These are phyloP conservation scores for Osmoderma eremita DNA, from an alignment of 2,888 invertebrate species.

Conservation along the genomic window DNA sequence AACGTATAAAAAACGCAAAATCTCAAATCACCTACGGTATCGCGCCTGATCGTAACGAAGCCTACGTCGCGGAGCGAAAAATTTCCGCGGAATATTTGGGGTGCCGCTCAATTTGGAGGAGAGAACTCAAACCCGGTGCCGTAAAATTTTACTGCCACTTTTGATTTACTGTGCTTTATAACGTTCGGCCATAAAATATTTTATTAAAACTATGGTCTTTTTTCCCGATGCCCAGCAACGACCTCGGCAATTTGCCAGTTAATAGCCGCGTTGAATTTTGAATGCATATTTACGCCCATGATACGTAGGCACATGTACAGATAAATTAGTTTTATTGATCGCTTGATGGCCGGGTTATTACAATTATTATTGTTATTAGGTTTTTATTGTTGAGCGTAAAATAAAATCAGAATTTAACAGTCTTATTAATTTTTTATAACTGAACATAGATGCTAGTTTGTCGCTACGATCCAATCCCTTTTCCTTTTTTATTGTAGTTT, in stretches of 20 bases:
- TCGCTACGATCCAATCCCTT: not conserved
- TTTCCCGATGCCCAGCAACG: constrained; percentile 3
- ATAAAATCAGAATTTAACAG: not conserved
- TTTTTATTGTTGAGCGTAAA: not conserved
- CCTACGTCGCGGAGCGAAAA: too few species aligned
- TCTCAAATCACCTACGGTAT: too few species aligned
- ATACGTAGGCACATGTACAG: not conserved
- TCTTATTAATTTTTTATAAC: constrained; percentile 5
- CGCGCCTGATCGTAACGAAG: too few species aligned
- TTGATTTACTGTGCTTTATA: constrained; percentile 14
- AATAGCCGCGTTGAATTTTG: not conserved
- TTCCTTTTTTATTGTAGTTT: too few species aligned
- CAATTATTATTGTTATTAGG: constrained; percentile 4
- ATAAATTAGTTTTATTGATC: constrained; percentile 11
- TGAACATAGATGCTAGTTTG: not conserved
- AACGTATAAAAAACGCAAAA: too few species aligned
- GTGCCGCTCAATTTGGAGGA: too few species aligned
- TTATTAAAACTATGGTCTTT: constrained; percentile 27
- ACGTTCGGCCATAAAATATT: constrained; percentile 11
- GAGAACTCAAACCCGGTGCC: constrained; percentile 5
- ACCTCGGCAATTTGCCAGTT: constrained; percentile 2
- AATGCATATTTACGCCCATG: not conserved
- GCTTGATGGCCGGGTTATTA: not conserved
- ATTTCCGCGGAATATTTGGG: too few species aligned
- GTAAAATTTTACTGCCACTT: constrained; percentile 23